Conservation (phyloP, 2,888 invertebrate genomes). For the Blera fallax region DNA sequence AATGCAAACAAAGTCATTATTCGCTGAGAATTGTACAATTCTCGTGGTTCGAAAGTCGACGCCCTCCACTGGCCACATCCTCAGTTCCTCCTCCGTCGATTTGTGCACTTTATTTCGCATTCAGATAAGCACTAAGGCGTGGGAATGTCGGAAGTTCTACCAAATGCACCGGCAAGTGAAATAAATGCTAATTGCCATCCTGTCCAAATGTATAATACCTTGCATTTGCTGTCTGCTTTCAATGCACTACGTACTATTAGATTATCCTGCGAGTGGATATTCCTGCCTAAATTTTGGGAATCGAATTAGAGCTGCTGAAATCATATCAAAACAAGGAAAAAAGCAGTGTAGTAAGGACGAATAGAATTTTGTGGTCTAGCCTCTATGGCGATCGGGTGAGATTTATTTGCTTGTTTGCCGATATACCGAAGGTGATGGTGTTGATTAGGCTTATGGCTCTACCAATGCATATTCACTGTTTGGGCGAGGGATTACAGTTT, state of each 20-base stretch:
- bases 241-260: conserved; percentile 10
- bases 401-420: conserved; percentile 39
- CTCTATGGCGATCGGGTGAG: conserved; percentile 12
- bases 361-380: conserved; percentile 16
- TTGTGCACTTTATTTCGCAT: neutral
- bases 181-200: conserved; percentile 61
- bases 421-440: conserved; percentile 7
- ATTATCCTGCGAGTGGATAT: conserved; percentile 33
- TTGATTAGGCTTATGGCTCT: conserved; percentile 6
- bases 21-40: conserved; percentile 10
- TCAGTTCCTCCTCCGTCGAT: conserved; percentile 5
- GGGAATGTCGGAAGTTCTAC: conserved; percentile 29
- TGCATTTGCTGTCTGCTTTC: neutral
- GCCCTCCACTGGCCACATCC: neutral
- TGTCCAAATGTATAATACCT: conserved; percentile 31
- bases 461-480: neutral
- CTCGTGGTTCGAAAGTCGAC: neutral
- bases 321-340: neutral
- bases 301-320: conserved; percentile 23
- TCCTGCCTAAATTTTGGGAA: conserved; percentile 43
- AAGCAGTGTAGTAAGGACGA: neutral
- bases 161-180: conserved; percentile 53
- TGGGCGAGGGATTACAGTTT: neutral
- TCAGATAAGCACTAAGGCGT: conserved; percentile 23
- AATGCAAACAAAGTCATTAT: conserved; percentile 32